Conservation (phyloP, 2,113 vertebrate genomes). For the Gadus chalcogrammus region DNA sequence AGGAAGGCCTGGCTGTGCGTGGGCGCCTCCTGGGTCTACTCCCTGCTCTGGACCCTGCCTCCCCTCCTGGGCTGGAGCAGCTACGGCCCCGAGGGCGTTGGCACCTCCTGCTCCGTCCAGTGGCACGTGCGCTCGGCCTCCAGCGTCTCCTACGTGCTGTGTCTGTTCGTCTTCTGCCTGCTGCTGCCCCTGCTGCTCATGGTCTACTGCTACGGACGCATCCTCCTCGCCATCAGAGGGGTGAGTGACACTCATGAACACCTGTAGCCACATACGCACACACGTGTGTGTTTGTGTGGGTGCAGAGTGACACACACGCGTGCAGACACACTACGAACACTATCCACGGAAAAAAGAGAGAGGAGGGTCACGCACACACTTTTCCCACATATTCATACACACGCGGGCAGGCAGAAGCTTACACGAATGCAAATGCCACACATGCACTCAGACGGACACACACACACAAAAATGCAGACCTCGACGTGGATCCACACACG, state of each 20-base stretch:
- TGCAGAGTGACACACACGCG: no score
- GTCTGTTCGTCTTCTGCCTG: slow-evolving; percentile 68
- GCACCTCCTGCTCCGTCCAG: slow-evolving; percentile 66
- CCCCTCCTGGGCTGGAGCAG: slow-evolving; percentile 70
- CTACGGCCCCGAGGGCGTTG: slow-evolving; percentile 67
- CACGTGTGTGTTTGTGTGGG: no score
- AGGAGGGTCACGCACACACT: no score
- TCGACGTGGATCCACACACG: no score
- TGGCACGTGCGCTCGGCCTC: slow-evolving; percentile 59
- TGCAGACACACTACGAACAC: no score
- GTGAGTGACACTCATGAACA: slow-evolving; percentile 36
- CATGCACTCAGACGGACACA: no score
- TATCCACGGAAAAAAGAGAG: no score
- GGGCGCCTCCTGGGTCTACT: slow-evolving; percentile 66
- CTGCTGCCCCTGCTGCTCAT: slow-evolving; percentile 64
- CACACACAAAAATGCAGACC: no score
- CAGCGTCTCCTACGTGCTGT: slow-evolving; percentile 62
- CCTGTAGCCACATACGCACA: no score
- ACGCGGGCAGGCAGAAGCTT: no score
- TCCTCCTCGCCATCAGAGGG: slow-evolving; percentile 53
- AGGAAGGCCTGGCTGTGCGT: slow-evolving; percentile 65
- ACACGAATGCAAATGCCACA: no score
- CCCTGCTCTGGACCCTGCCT: slow-evolving; percentile 66
- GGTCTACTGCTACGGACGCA: slow-evolving; percentile 56
- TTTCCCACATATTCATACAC: no score